Conservation (phyloP, 1,140 invertebrate genomes). For the Babylonia areolata region DNA sequence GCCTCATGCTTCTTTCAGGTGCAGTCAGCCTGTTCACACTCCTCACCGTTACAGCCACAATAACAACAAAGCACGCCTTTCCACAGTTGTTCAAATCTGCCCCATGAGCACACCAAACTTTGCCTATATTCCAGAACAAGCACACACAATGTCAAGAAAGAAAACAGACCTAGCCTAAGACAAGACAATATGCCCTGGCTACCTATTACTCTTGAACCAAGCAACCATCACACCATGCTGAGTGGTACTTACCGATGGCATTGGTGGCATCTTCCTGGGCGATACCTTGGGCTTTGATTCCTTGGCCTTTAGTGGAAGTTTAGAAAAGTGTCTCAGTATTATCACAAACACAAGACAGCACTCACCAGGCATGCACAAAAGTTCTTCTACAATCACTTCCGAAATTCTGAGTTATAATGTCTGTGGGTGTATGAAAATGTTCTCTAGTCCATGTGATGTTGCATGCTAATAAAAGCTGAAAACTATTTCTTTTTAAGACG, state of each 20-base stretch:
- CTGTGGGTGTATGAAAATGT: too few species aligned
- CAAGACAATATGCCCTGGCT: background rate
- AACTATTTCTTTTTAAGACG: too few species aligned
- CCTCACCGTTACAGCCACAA: too few species aligned
- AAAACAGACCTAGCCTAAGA: background rate
- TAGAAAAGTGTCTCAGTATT: background rate
- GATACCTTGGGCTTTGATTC: conserved; percentile 1
- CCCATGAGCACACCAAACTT: too few species aligned
- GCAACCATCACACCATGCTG: background rate
- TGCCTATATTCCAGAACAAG: background rate
- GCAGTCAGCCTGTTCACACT: too few species aligned
- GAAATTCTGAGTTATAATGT: too few species aligned
- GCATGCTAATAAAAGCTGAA: background rate
- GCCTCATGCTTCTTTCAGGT: too few species aligned
- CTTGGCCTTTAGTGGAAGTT: background rate
- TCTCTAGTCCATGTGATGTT: background rate
- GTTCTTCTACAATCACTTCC: too few species aligned
- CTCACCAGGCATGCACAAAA: too few species aligned
- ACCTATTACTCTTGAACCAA: background rate
- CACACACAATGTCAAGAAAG: background rate
- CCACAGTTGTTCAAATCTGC: too few species aligned
- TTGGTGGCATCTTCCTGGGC: conserved; percentile 8
- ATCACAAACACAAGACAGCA: background rate
- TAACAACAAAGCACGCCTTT: too few species aligned
- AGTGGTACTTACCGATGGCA: conserved; percentile 14